Base-by-base conservation (phyloP, 2,113 vertebrate genomes). In the Castor canadensis region DNA sequence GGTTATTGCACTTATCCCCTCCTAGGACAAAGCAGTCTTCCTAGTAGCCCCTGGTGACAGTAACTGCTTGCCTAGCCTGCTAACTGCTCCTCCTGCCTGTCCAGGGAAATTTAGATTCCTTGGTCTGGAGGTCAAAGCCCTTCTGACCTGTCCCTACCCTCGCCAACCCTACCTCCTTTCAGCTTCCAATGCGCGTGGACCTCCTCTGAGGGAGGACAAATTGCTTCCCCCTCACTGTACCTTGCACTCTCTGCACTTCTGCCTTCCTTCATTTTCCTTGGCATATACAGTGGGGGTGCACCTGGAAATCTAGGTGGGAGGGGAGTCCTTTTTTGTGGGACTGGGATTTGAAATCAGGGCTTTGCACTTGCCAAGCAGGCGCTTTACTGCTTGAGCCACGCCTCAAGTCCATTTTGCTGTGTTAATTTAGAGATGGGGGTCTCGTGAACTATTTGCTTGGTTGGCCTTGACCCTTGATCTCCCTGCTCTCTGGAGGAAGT, bases 151-250 rank as follows among this genome's bases (percentile, higher is more conserved):
- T 38, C 9, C 45, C 38, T 3, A 2, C 13, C 56, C 45, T 66
- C 38, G 43, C 87, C 9, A n/a, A 30, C 72, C 26, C 81, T 38
- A 32, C 62, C 69, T 52, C 12, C 84, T 20, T 66, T n/a, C n/a
- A 38, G 72, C 0, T 20, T 20, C 64, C 54, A 24, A n/a, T 62
- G 71, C 4, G 4, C 1, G 26, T 52, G 89, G 47, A 38, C 54
- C 22, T 54, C 6, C 9, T 8, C 17, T 52, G 24, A 11, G 8
- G 49, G 6, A 38, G 38, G 52, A 5, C 3, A 0, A 1, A 6
- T 62, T 28, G 1, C n/a, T 6, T 3, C 30, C 8, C 19, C 52
- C 49, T 11, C n/a, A 4, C 0, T 0, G 45, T 30, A 22, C 20
- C 10, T 1, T 2, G 28, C 6, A 30, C 38, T 6, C 43, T 12